phyloP scores from a whole-genome alignment of 2,797 vertebrate genomes.

The Apogon hyalosoma region DNA sequence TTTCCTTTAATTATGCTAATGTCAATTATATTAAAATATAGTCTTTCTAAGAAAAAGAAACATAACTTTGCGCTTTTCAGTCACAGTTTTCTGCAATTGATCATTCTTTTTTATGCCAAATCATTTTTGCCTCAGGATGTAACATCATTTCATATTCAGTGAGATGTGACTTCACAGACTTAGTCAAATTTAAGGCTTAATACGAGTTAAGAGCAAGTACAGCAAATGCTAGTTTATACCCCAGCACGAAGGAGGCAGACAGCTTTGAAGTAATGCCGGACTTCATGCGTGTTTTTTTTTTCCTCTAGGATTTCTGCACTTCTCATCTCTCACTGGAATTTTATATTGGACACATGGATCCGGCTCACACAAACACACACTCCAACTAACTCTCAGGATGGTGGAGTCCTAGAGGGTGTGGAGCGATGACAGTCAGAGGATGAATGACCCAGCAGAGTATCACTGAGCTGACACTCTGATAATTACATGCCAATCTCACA shows the following conservation, averaged over 20 bases:
- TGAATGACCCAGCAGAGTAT: slow-evolving; percentile 69
- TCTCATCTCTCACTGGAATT: slow-evolving; percentile 33
- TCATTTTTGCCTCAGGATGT: slow-evolving; percentile 19
- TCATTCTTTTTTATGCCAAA: background rate
- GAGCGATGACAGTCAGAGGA: slow-evolving; percentile 70
- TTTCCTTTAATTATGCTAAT: background rate
- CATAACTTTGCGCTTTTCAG: slow-evolving; percentile 1
- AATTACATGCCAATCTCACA: slow-evolving; percentile 80
- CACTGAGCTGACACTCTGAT: slow-evolving; percentile 76
- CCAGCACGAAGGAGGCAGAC: slow-evolving; percentile 10
- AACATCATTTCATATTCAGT: slow-evolving; percentile 25
- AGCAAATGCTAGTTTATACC: slow-evolving; percentile 22
- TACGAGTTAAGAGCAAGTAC: slow-evolving; percentile 26
- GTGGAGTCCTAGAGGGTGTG: slow-evolving; percentile 46
- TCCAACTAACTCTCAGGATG: slow-evolving; percentile 39
- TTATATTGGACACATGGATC: slow-evolving; percentile 16
- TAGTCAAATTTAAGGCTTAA: slow-evolving; percentile 43
- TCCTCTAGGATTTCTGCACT: slow-evolving; percentile 16
- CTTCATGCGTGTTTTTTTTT: slow-evolving; percentile 30
- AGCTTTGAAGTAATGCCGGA: slow-evolving; percentile 47
- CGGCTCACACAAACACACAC: slow-evolving; percentile 29
- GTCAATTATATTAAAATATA: background rate
- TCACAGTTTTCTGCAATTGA: slow-evolving; percentile 9
- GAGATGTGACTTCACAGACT: slow-evolving; percentile 36
- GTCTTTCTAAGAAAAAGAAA: slow-evolving; percentile 4